Conservation (phyloP, 2,888 invertebrate genomes). For the Nymphalis c-album region DNA sequence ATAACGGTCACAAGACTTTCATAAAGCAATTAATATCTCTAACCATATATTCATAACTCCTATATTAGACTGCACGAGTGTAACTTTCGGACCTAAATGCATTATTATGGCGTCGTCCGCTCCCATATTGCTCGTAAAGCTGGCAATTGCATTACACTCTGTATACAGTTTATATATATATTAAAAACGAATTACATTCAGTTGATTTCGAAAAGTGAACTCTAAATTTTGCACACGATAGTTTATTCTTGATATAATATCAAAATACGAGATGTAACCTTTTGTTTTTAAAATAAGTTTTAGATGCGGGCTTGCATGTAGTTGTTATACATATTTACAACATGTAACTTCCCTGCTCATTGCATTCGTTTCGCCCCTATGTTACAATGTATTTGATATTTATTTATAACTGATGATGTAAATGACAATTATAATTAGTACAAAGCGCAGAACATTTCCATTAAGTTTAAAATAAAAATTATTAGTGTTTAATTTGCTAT, state of each 20-base stretch:
- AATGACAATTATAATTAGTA: conserved; percentile 6
- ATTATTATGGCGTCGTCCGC: conserved; percentile 21
- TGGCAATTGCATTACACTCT: conserved; percentile 37
- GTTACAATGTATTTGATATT: conserved; percentile 32
- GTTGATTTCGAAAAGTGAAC: conserved; percentile 19
- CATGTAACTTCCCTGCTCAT: conserved; percentile 25
- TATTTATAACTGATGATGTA: conserved; percentile 19
- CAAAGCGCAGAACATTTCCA: neutral
- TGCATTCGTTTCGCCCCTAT: conserved; percentile 35
- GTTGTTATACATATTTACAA: conserved; percentile 14
- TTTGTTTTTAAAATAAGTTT: conserved; percentile 14
- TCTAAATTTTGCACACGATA: conserved; percentile 10
- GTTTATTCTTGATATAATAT: conserved; percentile 12
- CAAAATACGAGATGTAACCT: conserved; percentile 8
- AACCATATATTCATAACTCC: conserved; percentile 14
- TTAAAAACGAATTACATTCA: conserved; percentile 9
- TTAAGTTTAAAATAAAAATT: neutral
- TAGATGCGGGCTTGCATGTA: conserved; percentile 22
- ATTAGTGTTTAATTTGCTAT: neutral
- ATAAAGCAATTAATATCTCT: conserved; percentile 11
- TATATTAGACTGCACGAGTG: conserved; percentile 10
- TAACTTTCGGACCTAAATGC: conserved; percentile 18
- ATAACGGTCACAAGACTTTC: neutral
- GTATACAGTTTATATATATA: conserved; percentile 25
- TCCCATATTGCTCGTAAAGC: conserved; percentile 32